Conservation (phyloP, 2,888 invertebrate species). For the Trimorus sp. region DNA sequence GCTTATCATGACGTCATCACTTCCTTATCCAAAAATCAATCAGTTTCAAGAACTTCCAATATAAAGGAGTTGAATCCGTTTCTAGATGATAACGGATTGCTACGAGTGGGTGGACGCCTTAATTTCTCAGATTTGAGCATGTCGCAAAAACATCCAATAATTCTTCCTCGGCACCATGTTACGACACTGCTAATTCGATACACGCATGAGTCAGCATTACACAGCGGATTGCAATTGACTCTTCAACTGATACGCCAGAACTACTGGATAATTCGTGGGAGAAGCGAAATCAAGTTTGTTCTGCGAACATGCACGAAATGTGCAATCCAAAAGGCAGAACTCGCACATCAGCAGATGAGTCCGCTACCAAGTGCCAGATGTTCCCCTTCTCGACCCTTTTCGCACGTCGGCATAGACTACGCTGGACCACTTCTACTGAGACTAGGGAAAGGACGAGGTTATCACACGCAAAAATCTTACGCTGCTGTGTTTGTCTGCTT, state of each 20-base stretch:
- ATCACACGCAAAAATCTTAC: constrained; percentile 1
- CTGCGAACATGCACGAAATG: neutral
- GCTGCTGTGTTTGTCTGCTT: constrained; percentile 11
- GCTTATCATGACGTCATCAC: neutral
- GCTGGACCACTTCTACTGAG: neutral
- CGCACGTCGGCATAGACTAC: constrained; percentile 3
- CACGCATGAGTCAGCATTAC: neutral
- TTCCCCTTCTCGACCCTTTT: neutral
- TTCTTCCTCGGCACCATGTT: neutral
- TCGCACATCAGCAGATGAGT: neutral
- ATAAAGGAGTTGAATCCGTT: neutral
- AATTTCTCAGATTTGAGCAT: constrained; percentile 5
- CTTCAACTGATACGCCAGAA: neutral
- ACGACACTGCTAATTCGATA: neutral
- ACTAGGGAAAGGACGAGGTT: neutral
- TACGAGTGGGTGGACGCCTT: constrained; percentile 33
- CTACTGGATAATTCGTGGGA: neutral
- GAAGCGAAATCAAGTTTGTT: neutral
- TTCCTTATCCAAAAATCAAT: neutral
- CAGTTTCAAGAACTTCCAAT: no score
- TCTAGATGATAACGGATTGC: constrained; percentile 11
- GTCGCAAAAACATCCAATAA: neutral
- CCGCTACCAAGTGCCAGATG: neutral
- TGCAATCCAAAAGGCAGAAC: neutral
- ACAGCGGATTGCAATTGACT: neutral